A percentile compares a stretch with the other conserved stretches of the same genome.
Conservation (phyloP, 2,113 vertebrate genomes). For the Catharus fuscescens region DNA sequence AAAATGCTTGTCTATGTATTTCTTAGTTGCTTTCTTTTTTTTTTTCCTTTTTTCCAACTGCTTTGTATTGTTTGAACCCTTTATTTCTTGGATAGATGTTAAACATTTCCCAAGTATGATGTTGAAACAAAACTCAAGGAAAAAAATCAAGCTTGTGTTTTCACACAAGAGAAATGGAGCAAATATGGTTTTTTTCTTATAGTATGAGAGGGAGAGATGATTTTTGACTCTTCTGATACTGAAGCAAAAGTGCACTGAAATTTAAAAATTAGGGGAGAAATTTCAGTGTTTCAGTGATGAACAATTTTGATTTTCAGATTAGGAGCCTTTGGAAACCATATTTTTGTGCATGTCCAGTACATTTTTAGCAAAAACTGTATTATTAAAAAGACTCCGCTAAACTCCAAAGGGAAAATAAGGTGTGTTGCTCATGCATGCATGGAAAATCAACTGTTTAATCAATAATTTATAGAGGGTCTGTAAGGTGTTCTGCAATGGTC, state of each 20-base stretch:
- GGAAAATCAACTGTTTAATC: slow-evolving; percentile 23
- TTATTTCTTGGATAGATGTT: background rate
- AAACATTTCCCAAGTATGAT: background rate
- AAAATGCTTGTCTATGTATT: background rate
- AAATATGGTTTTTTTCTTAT: background rate
- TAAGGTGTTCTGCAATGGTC: background rate
- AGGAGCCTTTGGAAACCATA: background rate
- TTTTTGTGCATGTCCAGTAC: background rate
- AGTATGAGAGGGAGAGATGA: background rate
- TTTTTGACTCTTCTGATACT: background rate
- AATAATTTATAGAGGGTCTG: background rate
- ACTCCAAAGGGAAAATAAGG: background rate
- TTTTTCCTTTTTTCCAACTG: background rate
- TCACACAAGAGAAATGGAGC: background rate
- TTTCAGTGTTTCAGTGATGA: background rate
- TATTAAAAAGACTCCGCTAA: background rate
- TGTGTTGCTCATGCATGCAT: slow-evolving; percentile 12
- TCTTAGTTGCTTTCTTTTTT: background rate
- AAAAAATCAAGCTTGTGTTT: background rate
- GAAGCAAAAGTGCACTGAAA: background rate
- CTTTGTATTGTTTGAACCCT: background rate
- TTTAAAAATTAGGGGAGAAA: background rate
- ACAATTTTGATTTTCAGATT: background rate
- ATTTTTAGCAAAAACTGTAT: background rate
- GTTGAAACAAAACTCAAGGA: background rate